phyloP scores from a whole-genome alignment of 2,888 invertebrate species.

The Dexiosoma caninum region DNA sequence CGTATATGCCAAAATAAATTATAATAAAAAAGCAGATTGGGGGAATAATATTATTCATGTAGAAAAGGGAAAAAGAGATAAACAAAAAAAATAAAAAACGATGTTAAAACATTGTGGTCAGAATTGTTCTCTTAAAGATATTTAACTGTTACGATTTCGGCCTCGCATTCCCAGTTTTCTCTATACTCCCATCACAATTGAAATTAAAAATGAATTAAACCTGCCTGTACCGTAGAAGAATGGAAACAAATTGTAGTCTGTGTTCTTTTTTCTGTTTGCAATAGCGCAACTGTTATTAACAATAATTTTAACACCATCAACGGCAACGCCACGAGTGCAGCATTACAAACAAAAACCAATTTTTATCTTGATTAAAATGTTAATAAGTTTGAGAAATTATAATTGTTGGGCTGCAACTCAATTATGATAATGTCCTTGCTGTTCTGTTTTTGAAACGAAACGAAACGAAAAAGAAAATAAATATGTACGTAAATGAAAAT shows the following conservation, averaged over 20 bases:
- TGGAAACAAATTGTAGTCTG: neutral
- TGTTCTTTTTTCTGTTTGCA: neutral
- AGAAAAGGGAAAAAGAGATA: neutral
- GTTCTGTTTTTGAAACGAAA: neutral
- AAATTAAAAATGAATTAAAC: neutral
- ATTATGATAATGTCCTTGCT: conserved; percentile 54
- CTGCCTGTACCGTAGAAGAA: neutral
- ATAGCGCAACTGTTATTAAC: conserved; percentile 3
- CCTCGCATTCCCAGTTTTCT: too few relatives aligned
- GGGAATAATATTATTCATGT: neutral
- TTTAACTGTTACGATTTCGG: too few relatives aligned
- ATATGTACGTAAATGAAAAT: neutral
- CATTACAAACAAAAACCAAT: conserved; percentile 16
- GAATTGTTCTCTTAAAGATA: too few relatives aligned
- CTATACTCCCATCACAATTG: neutral
- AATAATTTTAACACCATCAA: neutral
- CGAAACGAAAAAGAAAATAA: too few relatives aligned
- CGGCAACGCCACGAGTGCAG: neutral
- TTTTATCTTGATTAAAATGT: conserved; percentile 59
- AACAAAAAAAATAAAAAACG: neutral
- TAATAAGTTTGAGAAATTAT: conserved; percentile 57
- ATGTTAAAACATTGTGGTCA: neutral
- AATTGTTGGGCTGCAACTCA: conserved; percentile 58
- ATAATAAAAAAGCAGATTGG: neutral
- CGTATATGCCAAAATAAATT: conserved; percentile 20